These are phyloP conservation scores for Mystacornis crossleyi DNA, from an alignment of 2,113 vertebrate genomes.

Conservation along the genomic window DNA sequence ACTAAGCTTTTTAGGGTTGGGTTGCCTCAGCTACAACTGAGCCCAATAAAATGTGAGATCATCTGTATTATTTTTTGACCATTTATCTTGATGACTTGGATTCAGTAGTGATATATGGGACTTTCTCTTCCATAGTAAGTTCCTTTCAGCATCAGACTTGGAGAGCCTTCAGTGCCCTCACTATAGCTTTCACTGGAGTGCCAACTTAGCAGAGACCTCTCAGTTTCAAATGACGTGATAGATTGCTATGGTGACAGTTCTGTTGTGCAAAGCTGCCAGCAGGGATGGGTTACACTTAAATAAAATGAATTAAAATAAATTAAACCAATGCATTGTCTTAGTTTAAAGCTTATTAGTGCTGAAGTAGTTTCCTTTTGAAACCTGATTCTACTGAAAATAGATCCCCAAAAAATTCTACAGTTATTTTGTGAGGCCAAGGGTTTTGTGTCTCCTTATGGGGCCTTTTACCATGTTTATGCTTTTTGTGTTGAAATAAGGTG, in stretches of 20 bases:
- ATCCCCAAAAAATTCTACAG: not conserved
- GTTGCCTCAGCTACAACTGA: not conserved
- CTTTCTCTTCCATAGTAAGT: not conserved
- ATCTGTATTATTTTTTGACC: constrained; percentile 10
- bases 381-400: not conserved
- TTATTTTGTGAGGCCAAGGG: not conserved
- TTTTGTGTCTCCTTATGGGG: not conserved
- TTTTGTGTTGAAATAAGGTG: not conserved
- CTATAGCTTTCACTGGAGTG: not conserved
- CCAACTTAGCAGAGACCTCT: constrained; percentile 6
- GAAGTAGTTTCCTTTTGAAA: not conserved
- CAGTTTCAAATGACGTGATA: constrained; percentile 20
- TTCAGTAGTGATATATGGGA: constrained; percentile 35
- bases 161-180: not conserved
- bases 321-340: not conserved
- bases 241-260: constrained; percentile 58
- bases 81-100: constrained; percentile 21
- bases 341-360: not conserved
- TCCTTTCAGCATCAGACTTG: not conserved
- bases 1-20: not conserved
- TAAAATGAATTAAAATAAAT: constrained; percentile 39
- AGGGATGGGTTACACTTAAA: constrained; percentile 7
- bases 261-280: not conserved
- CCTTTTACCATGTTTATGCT: not conserved
- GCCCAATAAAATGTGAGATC: not conserved